phyloP scores from a whole-genome alignment of 2,888 invertebrate genomes.

The Blera fallax region DNA sequence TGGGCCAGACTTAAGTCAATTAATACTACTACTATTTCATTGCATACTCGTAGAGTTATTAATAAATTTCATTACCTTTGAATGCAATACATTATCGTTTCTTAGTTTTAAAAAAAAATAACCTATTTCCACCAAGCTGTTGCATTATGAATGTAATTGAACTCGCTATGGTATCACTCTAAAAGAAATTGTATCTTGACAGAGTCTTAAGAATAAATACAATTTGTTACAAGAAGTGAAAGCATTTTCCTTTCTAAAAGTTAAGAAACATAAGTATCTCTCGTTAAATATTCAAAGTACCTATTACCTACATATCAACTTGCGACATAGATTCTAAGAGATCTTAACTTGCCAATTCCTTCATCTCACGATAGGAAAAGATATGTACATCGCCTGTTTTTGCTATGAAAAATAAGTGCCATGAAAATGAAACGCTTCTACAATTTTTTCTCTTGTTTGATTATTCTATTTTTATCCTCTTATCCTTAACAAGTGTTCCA shows the following conservation, averaged over 20 bases:
- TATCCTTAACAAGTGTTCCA: constrained; percentile 8
- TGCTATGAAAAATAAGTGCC: background rate
- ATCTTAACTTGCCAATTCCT: constrained; percentile 15
- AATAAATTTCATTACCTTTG: no score
- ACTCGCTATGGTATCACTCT: background rate
- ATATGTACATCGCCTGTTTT: background rate
- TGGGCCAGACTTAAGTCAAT: no score
- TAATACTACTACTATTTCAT: no score
- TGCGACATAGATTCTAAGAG: background rate
- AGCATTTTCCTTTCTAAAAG: background rate
- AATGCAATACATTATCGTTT: background rate
- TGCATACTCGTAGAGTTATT: no score
- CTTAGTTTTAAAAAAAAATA: background rate
- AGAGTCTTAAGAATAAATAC: background rate
- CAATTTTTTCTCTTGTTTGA: background rate
- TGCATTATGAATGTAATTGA: background rate
- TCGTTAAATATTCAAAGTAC: constrained; percentile 10
- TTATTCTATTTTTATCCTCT: constrained; percentile 33
- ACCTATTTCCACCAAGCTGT: background rate
- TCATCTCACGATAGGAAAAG: background rate
- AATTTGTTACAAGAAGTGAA: background rate
- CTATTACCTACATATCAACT: background rate
- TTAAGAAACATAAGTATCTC: background rate
- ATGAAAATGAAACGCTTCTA: background rate
- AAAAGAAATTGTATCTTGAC: background rate